Evolutionary conservation across 2,797 vertebrate genomes (phyloP), one percentile per base, ranked within the genome.

Genomic region (Acrossocheilus fasciatus): DNA sequence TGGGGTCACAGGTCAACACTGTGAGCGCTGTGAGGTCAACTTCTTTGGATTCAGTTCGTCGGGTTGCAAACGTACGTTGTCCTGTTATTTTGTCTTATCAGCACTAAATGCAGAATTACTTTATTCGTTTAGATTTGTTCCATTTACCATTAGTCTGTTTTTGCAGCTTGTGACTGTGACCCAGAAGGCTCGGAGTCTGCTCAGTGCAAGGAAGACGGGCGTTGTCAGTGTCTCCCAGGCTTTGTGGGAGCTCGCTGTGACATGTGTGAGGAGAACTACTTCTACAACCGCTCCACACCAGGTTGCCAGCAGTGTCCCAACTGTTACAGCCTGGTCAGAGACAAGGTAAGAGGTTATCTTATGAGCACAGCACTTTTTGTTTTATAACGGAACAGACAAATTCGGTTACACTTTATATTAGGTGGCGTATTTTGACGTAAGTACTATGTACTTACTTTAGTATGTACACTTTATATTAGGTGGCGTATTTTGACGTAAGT

Each of bases 181-280:
- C 96, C 95, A 0, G 97, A 99, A 93, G 98, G 98, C 17, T 98
- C 98, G 0, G 91, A 85, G 76, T 95, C 94, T 0, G 95, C 97
- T 45, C 98, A 99, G 94, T 99, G 98, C 87, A 94, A 86, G 88
- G 97, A 98, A 1, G 92, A 96, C 0, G 97, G 98, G 0, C 96
- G 85, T 68, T 99, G 98, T 0, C 95, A 96, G 78, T 99, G 98
- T 91, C 96, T 93, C 20, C 95, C 97, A 2, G 98, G 98, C 54
- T 99, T 99, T 0, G 96, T 99, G 17, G 98, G 98, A 0, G 92
- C 76, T 68, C 97, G 97, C 45, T 99, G 98, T 0, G 96, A 99
- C 92, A 98, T 99, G 91, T 99, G 98, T 1, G 98, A 99, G 90
- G 98, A 99, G 92, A 99, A 99, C 88, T 99, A 98, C 90, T 99